Conservation (phyloP, 2,888 invertebrate genomes). For the Ochropleura plecta region DNA sequence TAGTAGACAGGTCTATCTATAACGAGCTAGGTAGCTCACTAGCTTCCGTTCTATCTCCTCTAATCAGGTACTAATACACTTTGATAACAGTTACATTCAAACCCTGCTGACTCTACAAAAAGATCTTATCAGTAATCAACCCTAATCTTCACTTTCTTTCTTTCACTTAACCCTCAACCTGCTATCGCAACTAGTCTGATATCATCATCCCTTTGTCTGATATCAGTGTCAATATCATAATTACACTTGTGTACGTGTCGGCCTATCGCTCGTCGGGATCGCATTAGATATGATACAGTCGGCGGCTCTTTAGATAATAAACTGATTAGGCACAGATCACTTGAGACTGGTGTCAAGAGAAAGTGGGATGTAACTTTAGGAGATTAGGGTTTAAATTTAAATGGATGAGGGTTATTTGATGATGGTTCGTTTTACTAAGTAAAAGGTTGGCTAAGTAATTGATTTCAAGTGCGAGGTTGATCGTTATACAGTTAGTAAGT, state of each 20-base stretch:
- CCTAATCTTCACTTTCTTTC: conserved; percentile 19
- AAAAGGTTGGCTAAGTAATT: conserved; percentile 33
- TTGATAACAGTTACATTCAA: not conserved
- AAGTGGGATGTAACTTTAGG: not conserved
- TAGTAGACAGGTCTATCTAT: not conserved
- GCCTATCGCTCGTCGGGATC: conserved; percentile 61
- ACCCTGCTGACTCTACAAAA: conserved; percentile 14
- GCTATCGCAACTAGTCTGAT: conserved; percentile 19
- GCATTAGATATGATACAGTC: conserved; percentile 61
- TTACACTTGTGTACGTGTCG: conserved; percentile 48
- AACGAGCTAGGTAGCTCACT: not conserved
- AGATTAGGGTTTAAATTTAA: not conserved
- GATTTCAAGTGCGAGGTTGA: conserved; percentile 2
- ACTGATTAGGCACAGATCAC: conserved; percentile 64
- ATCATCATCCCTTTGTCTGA: conserved; percentile 27
- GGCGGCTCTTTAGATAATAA: conserved; percentile 66
- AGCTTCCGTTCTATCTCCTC: not conserved
- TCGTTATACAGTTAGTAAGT: not conserved
- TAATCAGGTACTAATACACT: conserved; percentile 2
- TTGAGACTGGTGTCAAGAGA: conserved; percentile 7
- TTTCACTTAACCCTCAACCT: conserved; percentile 7
- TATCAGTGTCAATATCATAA: conserved; percentile 65
- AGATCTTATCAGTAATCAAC: conserved; percentile 30
- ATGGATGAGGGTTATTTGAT: conserved; percentile 10
- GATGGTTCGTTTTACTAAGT: conserved; percentile 18